Evolutionary conservation across 1,140 invertebrate species (phyloP), one percentile per base, ranked within the genome.

Genomic region (Drosophila ogumai): DNA sequence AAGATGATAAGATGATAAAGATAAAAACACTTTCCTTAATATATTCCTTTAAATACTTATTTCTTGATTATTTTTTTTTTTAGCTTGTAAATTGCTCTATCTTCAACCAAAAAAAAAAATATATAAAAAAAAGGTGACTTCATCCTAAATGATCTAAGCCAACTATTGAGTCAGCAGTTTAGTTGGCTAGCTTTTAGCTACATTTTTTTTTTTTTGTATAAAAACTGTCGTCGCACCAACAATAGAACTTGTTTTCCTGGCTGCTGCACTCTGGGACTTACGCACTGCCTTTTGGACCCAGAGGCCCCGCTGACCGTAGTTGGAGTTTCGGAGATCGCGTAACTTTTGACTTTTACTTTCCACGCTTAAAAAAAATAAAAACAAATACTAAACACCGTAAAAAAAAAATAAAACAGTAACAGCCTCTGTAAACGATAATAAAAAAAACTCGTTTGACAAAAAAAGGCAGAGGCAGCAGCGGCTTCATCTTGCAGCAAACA

Each of bases 261-360:
- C 52, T 40, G 68, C 22, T 47, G 56, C 56, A 46, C 38, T 75
- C 46, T 66, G 46, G 36, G 36, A 49, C 55, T 44, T 36, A 52
- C 75, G 75, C 76, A 79, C 64, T 58, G 54, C 19, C 34, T 36
- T 46, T 46, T 28, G n/a, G 31, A 36, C 36, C 55, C 17, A 32
- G 56, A 22, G 49, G 57, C 38, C 31, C 64, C 72, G 66, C 60
- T 79, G 72, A 76, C 75, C 73, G 56, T 65, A 64, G 59, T 77
- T 75, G 71, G 66, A 32, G 68, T 44, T 36, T 56, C 19, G 34
- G 38, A 59, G 66, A 73, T 73, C 69, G 69, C 64, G 57, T 75
- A 81, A 71, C 78, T 55, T 81, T 81, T 81, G 79, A 82, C 79
- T 82, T 82, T 82, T 82, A 81, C 73, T 85, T 85, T 73, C 80